Evolutionary conservation across 2,797 vertebrate genomes (phyloP).

Genomic region (Gallinago nigripennis): DNA sequence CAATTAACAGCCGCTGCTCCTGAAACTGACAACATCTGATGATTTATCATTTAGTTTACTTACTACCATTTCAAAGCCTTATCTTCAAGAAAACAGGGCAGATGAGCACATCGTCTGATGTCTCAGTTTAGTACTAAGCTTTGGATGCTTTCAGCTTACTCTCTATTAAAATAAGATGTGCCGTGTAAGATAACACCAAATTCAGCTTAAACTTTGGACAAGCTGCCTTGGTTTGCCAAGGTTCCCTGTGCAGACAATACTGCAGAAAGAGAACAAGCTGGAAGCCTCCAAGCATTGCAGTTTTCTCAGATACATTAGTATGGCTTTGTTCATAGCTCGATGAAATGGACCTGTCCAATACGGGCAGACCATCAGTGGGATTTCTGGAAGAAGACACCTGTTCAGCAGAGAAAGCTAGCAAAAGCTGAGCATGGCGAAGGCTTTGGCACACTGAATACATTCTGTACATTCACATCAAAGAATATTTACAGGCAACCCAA

Average conservation of each 20-base stretch:
- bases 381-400: neutral
- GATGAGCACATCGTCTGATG: neutral
- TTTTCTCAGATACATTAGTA: neutral
- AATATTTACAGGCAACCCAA: neutral
- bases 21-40: neutral
- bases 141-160: neutral
- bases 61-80: conserved; percentile 34
- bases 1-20: neutral
- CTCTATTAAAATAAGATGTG: neutral
- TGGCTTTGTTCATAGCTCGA: neutral
- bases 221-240: neutral
- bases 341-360: neutral
- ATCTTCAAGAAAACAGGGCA: conserved; percentile 17
- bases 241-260: neutral
- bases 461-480: neutral
- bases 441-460: neutral
- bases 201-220: neutral
- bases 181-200: neutral
- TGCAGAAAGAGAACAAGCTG: neutral
- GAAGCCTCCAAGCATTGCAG: neutral
- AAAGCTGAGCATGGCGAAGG: neutral
- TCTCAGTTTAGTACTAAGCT: neutral
- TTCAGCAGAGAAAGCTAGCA: neutral
- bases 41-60: conserved; percentile 9
- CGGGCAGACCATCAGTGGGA: rapidly evolving